Evolutionary conservation across 2,797 vertebrate genomes (phyloP).

Genomic region (Dryobates pubescens): DNA sequence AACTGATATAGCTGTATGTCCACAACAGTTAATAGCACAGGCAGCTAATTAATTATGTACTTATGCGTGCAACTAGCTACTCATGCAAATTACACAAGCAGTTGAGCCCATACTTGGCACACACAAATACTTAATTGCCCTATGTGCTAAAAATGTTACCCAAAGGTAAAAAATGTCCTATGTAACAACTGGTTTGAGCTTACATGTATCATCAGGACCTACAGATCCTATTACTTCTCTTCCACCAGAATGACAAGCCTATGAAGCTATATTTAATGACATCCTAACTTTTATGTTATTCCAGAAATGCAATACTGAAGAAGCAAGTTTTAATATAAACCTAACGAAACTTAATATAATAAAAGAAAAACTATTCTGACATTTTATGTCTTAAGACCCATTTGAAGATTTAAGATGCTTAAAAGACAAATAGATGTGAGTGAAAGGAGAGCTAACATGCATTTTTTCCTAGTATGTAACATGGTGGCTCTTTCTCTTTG

Average conservation of each 20-base stretch:
- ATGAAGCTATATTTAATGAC: background rate
- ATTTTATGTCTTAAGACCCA: constrained; percentile 51
- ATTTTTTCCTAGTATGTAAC: constrained; percentile 7
- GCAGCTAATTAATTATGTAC: constrained; percentile 29
- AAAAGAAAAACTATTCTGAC: constrained; percentile 49
- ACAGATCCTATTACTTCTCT: background rate
- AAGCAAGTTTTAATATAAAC: background rate
- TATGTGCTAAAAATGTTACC: background rate
- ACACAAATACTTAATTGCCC: background rate
- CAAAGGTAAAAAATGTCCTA: background rate
- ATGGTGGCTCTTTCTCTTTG: background rate
- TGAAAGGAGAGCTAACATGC: constrained; percentile 11
- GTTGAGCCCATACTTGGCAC: background rate
- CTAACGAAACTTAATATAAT: constrained; percentile 49
- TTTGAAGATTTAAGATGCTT: constrained; percentile 62
- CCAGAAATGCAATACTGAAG: background rate
- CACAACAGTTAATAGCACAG: background rate
- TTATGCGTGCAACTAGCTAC: constrained; percentile 5
- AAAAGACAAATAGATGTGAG: constrained; percentile 23
- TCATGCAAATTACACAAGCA: background rate
- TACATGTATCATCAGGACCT: background rate
- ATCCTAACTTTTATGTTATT: background rate
- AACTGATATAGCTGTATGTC: background rate
- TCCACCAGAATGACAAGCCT: rapidly evolving
- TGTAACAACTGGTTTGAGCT: background rate